phyloP scores from a whole-genome alignment of 1,140 invertebrate genomes.

The Notospermus geniculatus region DNA sequence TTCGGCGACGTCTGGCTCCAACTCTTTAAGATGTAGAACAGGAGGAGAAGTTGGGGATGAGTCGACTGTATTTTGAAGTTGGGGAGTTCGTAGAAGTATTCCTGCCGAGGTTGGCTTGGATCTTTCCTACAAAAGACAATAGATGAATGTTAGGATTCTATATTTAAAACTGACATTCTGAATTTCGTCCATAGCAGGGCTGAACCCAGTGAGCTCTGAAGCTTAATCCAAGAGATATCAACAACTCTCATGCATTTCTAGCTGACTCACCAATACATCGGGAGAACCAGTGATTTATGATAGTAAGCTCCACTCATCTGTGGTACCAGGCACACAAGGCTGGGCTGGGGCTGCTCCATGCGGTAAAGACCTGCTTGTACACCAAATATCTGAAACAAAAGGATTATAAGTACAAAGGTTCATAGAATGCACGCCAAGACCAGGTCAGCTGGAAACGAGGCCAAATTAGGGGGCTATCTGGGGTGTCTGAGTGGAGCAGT shows the following conservation, averaged over 20 bases:
- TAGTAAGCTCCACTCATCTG: slow-evolving; percentile 61
- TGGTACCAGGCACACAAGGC: slow-evolving; percentile 57
- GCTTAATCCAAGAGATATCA: no score
- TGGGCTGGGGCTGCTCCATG: slow-evolving; percentile 21
- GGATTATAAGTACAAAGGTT: neutral
- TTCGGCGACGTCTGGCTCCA: slow-evolving; percentile 40
- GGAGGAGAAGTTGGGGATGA: slow-evolving; percentile 41
- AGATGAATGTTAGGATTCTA: no score
- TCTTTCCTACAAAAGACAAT: slow-evolving; percentile 48
- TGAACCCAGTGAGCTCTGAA: no score
- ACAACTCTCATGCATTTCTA: no score
- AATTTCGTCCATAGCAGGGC: no score
- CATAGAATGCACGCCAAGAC: no score
- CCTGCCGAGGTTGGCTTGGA: slow-evolving; percentile 34
- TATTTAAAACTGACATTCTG: no score
- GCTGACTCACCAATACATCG: slow-evolving; percentile 64
- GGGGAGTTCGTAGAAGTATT: slow-evolving; percentile 42
- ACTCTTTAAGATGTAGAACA: slow-evolving; percentile 34
- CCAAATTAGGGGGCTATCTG: no score
- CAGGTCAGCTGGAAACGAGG: no score
- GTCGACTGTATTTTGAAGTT: slow-evolving; percentile 35
- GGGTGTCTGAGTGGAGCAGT: no score
- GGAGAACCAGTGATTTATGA: slow-evolving; percentile 60
- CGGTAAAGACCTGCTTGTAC: slow-evolving; percentile 39
- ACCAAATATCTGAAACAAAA: slow-evolving; percentile 49